Evolutionary conservation across 2,888 invertebrate genomes (phyloP), one percentile per base, ranked within the genome.

Genomic region (Sarcophaga caerulescens): DNA sequence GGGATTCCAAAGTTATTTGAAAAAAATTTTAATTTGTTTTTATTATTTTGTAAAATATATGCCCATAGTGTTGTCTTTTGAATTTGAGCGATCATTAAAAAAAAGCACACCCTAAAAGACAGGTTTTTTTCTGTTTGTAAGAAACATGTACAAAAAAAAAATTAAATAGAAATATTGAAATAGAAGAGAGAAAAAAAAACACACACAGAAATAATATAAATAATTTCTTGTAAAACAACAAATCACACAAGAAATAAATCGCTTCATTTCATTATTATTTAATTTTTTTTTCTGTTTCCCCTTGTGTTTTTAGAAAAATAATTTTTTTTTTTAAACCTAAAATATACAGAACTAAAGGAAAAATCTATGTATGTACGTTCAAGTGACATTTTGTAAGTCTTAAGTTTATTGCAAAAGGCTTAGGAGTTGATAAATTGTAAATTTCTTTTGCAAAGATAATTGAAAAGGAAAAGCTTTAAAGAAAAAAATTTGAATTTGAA

Each of bases 41-140:
- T 8, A 35, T 35, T 35, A 10, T 10, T 8, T 35, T 35, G 35
- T 35, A 35, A 35, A 35, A 35, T 35, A 35, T 35, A 35, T 35
- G 35, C 8, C 82, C 82, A 81, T 19, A 25, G 79, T 82, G 76
- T 71, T 79, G 60, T 6, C 17, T 69, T 59, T 78, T 35, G 47
- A 74, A 76, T 80, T 76, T 17, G 23, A 74, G 35, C 11, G 59
- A 76, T 76, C 45, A 21, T 71, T 76, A 66, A 73, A 25, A 65
- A 68, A 79, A 82, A 82, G 80, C 76, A 82, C 84, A 81, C 84
- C 86, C 84, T 86, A 84, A 86, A 86, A 86, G 77, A 86, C 86
- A 71, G 86, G 86, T 86, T 86, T 83, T 65, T 35, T 25, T 35
- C 10, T 35, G 10, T 35, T 35, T 3, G 35, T 35, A 35, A 35